A percentile compares a stretch with the other conserved stretches of the same genome.
These are phyloP conservation scores for Neocloeon triangulifer DNA, from an alignment of 1,140 invertebrate species.

Conservation along the genomic window DNA sequence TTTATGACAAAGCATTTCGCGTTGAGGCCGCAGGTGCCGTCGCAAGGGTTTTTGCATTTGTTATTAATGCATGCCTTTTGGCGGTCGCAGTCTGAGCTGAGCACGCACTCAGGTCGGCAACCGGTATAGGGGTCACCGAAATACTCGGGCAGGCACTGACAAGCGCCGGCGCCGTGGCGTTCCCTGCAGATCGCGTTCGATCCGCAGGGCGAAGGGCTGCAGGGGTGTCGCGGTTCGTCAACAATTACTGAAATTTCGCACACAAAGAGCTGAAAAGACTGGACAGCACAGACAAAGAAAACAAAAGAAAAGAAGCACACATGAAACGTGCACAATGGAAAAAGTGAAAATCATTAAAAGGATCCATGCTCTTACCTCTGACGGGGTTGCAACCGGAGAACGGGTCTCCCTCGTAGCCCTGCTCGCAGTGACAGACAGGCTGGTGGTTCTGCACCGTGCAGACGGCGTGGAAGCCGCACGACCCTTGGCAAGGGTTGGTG, in stretches of 20 bases:
- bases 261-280: constrained; percentile 3
- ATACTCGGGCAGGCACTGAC: constrained; percentile 14
- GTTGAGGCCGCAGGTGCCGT: constrained; percentile 17
- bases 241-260: neutral
- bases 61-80: constrained; percentile 17
- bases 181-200: constrained; percentile 15
- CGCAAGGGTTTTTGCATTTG: constrained; percentile 16
- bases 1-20: constrained; percentile 17
- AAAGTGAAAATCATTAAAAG: constrained; percentile 3
- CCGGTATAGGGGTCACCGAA: constrained; percentile 15
- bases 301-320: neutral
- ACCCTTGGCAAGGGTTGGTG: constrained; percentile 55
- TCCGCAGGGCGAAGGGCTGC: constrained; percentile 16
- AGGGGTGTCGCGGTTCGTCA: constrained; percentile 10
- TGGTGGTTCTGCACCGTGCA: constrained; percentile 54
- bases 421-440: constrained; percentile 49
- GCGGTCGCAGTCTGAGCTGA: constrained; percentile 17
- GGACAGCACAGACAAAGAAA: too few species aligned
- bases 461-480: constrained; percentile 59
- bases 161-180: constrained; percentile 14
- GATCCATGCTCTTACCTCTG: constrained; percentile 16
- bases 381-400: constrained; percentile 45
- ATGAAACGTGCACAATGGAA: neutral
- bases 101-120: constrained; percentile 14
- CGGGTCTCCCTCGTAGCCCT: constrained; percentile 59